phyloP scores from a whole-genome alignment of 1,140 invertebrate species.

The Psilanteris sp. region DNA sequence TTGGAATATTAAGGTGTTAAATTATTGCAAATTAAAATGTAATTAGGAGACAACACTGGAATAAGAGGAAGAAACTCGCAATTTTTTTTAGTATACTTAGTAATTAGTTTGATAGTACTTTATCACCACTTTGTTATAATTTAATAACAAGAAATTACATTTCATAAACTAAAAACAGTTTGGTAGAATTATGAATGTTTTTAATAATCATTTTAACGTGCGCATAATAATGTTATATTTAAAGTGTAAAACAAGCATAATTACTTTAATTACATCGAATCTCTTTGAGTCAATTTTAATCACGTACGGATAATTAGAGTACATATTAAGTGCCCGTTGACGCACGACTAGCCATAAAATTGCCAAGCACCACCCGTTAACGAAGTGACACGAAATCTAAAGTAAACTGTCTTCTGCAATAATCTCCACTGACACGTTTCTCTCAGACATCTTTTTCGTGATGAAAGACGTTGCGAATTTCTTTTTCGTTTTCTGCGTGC shows the following conservation, averaged over 20 bases:
- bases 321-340: conserved; percentile 58
- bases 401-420: conserved; percentile 62
- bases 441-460: conserved; percentile 58
- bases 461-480: conserved; percentile 56
- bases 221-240: conserved; percentile 1
- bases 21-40: too few relatives aligned
- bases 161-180: too few relatives aligned
- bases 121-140: too few relatives aligned
- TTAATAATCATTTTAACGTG: background rate
- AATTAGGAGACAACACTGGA: too few relatives aligned
- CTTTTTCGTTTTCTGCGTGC: conserved; percentile 39
- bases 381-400: conserved; percentile 64
- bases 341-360: conserved; percentile 59
- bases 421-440: conserved; percentile 61
- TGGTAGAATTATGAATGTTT: conserved; percentile 2
- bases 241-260: conserved; percentile 19
- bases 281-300: conserved; percentile 51
- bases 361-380: conserved; percentile 59
- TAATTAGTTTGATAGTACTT: too few relatives aligned
- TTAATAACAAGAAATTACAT: too few relatives aligned
- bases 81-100: too few relatives aligned
- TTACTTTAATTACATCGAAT: conserved; percentile 44
- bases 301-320: conserved; percentile 50
- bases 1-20: too few relatives aligned
- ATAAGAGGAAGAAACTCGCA: too few relatives aligned